Evolutionary conservation across 2,888 invertebrate genomes (phyloP), one percentile per base, ranked within the genome.

Genomic region (Dicyrtomina minuta): DNA sequence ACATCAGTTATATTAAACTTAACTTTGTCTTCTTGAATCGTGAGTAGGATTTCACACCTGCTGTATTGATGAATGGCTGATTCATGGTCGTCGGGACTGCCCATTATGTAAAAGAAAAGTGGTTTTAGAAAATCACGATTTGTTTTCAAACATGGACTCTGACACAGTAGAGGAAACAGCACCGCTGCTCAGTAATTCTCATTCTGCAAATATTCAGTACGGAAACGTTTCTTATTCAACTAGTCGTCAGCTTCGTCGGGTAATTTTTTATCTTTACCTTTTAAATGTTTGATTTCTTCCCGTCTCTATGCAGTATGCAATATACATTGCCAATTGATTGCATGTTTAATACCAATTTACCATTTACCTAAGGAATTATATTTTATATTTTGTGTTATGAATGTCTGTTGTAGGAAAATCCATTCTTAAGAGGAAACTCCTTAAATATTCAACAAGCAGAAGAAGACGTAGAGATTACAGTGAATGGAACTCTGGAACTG

Each of bases 81-180:
- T 68, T 4, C 60, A 68, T 43, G 68, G 68, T 5, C 68, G 68
- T 2, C 60, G 68, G 1, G 60, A 61, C 24, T 68, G 68, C 53
- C 68, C 68, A 1, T 51, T 60, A 2, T 68, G 68, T 26, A 68
- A 68, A 49, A 24, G 68, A 20, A 68, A 68, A 53, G 68, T 68
- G 3, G 12, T 68, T 20, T 20, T 68, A 24, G 68, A 68, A 49
- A 60, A 68, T 27, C 61, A 61, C 24, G 68, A 68, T 8, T 10
- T 53, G 17, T 68, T 61, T 53, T 68, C 61, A 10, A 68, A 68
- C 26, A 68, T 61, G 2, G 68, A 68, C 41, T 68, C 68, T 10
- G 68, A 68, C 13, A 68, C 68, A 2, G 68, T 61, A 12, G 68
- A 68, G 60, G 68, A 68, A 39, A 68, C 68, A 33, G 68, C 68